Percentiles rank a stretch among this genome's conserved stretches.
phyloP scores from a whole-genome alignment of 2,797 vertebrate species.

The Xyrichtys novacula region DNA sequence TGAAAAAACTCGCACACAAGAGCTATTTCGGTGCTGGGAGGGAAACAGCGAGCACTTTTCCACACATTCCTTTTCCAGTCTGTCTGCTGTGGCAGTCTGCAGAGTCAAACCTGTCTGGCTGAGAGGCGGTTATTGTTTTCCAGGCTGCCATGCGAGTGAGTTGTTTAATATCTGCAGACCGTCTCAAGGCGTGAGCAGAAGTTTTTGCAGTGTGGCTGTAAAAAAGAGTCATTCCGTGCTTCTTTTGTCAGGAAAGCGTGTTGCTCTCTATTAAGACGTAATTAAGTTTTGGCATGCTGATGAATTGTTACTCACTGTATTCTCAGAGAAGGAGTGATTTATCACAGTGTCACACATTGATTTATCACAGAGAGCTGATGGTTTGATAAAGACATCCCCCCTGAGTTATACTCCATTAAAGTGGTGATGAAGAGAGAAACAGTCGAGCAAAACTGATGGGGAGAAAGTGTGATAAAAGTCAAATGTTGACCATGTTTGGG shows the following conservation, averaged over 20 bases:
- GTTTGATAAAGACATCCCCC: slow-evolving; percentile 11
- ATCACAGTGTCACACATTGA: slow-evolving; percentile 23
- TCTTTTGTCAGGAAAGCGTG: neutral
- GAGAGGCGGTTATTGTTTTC: slow-evolving; percentile 35
- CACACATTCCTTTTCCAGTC: slow-evolving; percentile 76
- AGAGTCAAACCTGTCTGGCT: slow-evolving; percentile 38
- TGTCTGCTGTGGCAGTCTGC: slow-evolving; percentile 56
- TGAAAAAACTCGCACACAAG: slow-evolving; percentile 59
- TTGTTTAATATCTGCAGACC: slow-evolving; percentile 32
- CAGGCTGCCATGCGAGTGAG: slow-evolving; percentile 16
- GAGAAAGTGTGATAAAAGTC: slow-evolving; percentile 3
- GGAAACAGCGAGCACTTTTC: slow-evolving; percentile 73
- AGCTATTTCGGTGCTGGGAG: slow-evolving; percentile 82
- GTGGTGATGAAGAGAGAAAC: slow-evolving; percentile 9
- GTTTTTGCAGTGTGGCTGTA: neutral
- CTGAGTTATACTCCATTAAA: slow-evolving; percentile 8
- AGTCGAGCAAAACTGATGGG: slow-evolving; percentile 7
- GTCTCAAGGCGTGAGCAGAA: slow-evolving; percentile 8
- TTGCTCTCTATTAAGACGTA: slow-evolving; percentile 22
- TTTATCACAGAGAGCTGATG: slow-evolving; percentile 21
- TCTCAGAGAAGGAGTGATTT: slow-evolving; percentile 15
- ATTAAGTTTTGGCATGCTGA: slow-evolving; percentile 3
- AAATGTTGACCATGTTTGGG: neutral
- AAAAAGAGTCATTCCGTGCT: neutral
- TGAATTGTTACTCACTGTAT: neutral